Conservation (phyloP, 2,113 vertebrate species). For the Ranitomeya variabilis region DNA sequence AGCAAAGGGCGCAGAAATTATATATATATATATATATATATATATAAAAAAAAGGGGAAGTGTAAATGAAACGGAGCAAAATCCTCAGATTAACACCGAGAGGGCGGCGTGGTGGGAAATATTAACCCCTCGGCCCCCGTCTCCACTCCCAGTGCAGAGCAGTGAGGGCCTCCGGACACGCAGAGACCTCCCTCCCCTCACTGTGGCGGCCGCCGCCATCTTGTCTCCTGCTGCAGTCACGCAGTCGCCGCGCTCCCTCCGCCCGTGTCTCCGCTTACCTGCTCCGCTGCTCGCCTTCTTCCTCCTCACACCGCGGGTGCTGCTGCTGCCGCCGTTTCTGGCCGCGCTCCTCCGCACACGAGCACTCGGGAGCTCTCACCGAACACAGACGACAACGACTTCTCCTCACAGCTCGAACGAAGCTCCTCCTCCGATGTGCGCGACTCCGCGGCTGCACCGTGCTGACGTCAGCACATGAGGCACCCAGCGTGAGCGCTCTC, state of each 20-base stretch:
- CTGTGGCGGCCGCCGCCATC: not conserved
- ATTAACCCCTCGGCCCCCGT: too few species aligned
- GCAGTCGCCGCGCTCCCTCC: not conserved
- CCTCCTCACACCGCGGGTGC: not conserved
- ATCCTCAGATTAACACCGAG: too few species aligned
- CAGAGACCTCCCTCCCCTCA: too few species aligned
- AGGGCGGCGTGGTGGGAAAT: too few species aligned
- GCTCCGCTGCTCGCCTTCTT: not conserved
- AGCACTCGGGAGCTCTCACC: not conserved
- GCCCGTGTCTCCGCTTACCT: not conserved
- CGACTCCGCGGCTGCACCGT: not conserved
- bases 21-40: too few species aligned
- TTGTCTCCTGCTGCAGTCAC: not conserved
- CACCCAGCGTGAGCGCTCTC: too few species aligned
- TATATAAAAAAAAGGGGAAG: too few species aligned
- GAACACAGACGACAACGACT: not conserved
- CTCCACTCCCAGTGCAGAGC: too few species aligned
- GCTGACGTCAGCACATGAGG: not conserved
- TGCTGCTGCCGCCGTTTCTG: not conserved
- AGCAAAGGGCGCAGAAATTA: too few species aligned
- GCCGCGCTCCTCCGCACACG: not conserved
- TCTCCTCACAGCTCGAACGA: not conserved
- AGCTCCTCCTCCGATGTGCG: not conserved
- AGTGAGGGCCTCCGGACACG: too few species aligned
- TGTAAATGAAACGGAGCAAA: too few species aligned